Evolutionary conservation across 92 coral and sea anemone species (phyloP).

Genomic region (Porites rus): DNA sequence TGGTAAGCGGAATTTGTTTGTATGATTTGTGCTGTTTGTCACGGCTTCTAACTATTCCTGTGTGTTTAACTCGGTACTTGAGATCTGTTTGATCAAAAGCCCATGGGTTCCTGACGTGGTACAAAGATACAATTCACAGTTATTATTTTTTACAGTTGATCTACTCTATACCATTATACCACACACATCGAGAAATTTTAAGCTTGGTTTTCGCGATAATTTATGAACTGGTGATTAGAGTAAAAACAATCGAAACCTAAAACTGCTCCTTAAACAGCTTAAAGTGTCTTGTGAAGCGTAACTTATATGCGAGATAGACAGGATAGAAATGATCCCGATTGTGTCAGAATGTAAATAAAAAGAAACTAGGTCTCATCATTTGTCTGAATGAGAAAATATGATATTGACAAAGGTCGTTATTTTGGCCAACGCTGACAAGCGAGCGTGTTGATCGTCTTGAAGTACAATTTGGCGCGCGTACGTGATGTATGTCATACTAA

Average conservation of each 20-base stretch:
- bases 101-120: background rate
- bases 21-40: background rate
- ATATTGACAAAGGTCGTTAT: background rate
- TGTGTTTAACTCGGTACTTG: background rate
- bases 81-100: background rate
- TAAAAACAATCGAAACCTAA: background rate
- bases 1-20: background rate
- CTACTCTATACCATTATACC: background rate
- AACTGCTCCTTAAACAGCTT: background rate
- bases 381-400: background rate
- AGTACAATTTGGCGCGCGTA: too few relatives aligned
- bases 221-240: too few relatives aligned
- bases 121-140: background rate
- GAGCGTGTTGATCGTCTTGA: too few relatives aligned
- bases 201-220: background rate
- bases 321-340: too few relatives aligned
- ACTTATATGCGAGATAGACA: too few relatives aligned
- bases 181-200: background rate
- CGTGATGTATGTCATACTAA: too few relatives aligned
- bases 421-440: background rate
- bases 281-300: too few relatives aligned
- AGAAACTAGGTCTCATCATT: too few relatives aligned
- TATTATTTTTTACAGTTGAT: background rate
- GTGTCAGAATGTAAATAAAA: too few relatives aligned
- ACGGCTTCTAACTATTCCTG: background rate